Evolutionary conservation across 2,797 vertebrate species (phyloP), one percentile per base, ranked within the genome.

Genomic region (Oophaga sylvatica): DNA sequence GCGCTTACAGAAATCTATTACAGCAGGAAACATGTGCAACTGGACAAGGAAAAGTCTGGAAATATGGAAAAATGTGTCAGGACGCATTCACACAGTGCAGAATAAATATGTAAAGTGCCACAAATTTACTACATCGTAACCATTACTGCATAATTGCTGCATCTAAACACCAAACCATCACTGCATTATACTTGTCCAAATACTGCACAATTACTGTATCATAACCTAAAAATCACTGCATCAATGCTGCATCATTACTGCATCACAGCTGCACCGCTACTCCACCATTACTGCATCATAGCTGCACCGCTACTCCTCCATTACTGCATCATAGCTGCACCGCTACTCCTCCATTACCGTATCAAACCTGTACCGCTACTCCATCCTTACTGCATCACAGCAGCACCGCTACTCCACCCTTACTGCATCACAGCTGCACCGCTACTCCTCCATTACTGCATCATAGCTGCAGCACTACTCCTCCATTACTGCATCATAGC

Each of bases 1-100:
- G 35, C 56, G 81, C 70, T 71, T 71, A 53, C 56, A 63, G 57
- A 57, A 45, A 81, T 65, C 9, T 53, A 71, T 41, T 56, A 31
- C 75, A 48, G 67, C 67, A 8, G n/a, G 29, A 17, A 59, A 67
- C 65, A 11, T 0, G 26, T 80, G 31, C 31, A 80, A 63, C 35
- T 12, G 67, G 81, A 71, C 65, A 57, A 31, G 65, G 67, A 70
- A 71, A 81, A 83, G 3, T 10, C 26, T 56, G 53, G 65, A 70
- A 70, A 71, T 5, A 41, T 16, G 19, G 17, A 71, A 73, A 65
- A n/a, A 73, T 10, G 6, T 29, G 8, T 9, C 17, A 73, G 9
- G 35, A 10, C 3, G 11, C 20, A 22, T 45, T 73, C 17, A 73
- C 20, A 22, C 41, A 22, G 19, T 12, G 35, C 9, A 22, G 19